These are phyloP conservation scores for Cepaea nemoralis DNA, from an alignment of 1,140 invertebrate genomes.

Conservation along the genomic window DNA sequence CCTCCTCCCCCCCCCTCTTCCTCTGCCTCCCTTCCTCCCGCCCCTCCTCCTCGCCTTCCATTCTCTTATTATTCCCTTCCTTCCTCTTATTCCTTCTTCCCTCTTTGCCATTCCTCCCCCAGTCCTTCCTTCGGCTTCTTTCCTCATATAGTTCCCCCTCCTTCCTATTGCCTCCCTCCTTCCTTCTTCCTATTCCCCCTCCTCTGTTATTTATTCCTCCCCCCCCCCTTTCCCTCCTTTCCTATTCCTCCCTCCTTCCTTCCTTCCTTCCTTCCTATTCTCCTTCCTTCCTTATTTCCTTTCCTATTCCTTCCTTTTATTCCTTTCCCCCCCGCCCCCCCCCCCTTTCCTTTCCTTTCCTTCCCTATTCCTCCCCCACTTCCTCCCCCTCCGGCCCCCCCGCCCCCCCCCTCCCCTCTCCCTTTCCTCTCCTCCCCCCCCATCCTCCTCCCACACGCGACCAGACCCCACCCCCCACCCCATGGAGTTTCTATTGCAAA, in stretches of 20 bases:
- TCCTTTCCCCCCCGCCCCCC: not conserved
- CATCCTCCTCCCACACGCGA: too few relatives aligned
- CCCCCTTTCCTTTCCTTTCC: not conserved
- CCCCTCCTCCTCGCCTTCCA: too few relatives aligned
- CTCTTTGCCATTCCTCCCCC: not conserved
- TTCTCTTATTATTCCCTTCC: too few relatives aligned
- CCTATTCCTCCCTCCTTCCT: too few relatives aligned
- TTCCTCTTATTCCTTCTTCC: too few relatives aligned
- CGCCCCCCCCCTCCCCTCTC: not conserved
- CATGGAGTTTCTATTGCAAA: too few relatives aligned
- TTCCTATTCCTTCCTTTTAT: too few relatives aligned
- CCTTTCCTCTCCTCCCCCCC: too few relatives aligned
- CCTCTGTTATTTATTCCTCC: not conserved
- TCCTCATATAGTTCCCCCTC: not conserved
- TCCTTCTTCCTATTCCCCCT: not conserved
- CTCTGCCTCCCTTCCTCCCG: too few relatives aligned
- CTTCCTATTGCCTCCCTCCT: too few relatives aligned
- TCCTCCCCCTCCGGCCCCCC: slow-evolving; percentile 6
- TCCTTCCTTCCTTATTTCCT: not conserved
- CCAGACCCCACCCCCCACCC: not conserved
- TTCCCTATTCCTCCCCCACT: not conserved
- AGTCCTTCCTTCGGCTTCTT: not conserved
- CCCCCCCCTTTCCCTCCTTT: not conserved
- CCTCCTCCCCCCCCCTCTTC: too few relatives aligned
- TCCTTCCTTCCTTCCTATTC: too few relatives aligned